These are phyloP conservation scores for Masticophis lateralis DNA, from an alignment of 2,797 vertebrate species.

Conservation along the genomic window DNA sequence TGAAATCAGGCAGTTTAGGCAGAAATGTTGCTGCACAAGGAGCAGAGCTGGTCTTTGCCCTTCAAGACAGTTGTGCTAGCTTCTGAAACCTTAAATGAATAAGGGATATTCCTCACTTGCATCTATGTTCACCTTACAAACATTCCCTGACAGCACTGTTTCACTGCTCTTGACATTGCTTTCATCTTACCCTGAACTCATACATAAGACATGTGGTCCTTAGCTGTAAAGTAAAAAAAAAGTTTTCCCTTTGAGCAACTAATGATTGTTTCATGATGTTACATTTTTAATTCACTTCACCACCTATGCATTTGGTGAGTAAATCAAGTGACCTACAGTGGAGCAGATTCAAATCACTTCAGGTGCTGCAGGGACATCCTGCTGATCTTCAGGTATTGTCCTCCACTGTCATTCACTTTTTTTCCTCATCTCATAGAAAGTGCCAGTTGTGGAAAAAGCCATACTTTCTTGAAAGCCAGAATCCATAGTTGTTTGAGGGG, in stretches of 20 bases:
- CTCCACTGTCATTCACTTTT: neutral
- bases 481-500: neutral
- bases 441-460: neutral
- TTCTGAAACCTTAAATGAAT: neutral
- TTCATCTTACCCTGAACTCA: neutral
- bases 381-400: neutral
- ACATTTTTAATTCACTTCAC: neutral
- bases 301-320: neutral
- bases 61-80: neutral
- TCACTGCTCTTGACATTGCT: neutral
- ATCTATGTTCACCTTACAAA: neutral
- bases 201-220: neutral
- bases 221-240: neutral
- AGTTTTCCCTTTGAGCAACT: neutral
- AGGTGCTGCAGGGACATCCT: neutral
- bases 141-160: neutral
- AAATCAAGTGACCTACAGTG: neutral
- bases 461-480: neutral
- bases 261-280: neutral
- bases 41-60: neutral
- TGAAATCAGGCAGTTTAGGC: neutral
- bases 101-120: neutral
- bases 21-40: neutral
- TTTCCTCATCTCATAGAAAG: neutral
- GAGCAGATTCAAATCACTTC: neutral